phyloP scores from a whole-genome alignment of 2,888 invertebrate species.

The Caenorhabditis wallacei region DNA sequence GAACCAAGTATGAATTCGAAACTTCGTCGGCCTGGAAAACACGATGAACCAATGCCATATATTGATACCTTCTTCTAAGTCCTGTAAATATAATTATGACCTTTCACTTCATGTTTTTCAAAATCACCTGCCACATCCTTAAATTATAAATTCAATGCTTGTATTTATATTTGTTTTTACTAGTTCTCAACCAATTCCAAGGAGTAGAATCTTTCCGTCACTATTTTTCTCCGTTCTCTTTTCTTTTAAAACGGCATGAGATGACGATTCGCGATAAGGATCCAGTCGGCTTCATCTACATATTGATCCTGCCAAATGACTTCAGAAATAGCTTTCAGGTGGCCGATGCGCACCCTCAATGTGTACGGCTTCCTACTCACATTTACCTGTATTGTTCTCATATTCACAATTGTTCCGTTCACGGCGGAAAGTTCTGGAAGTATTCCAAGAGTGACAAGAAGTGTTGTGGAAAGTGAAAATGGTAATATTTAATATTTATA shows the following conservation, averaged over 20 bases:
- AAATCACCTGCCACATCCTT: neutral
- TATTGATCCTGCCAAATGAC: constrained; percentile 17
- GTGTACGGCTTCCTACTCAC: constrained; percentile 51
- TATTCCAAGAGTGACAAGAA: constrained; percentile 12
- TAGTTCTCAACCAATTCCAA: neutral
- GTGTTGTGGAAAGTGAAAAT: constrained; percentile 19
- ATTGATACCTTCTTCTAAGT: constrained; percentile 53
- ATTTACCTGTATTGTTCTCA: constrained; percentile 25
- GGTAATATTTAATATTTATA: neutral
- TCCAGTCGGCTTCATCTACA: constrained; percentile 19
- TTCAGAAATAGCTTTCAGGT: constrained; percentile 30
- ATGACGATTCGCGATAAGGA: constrained; percentile 40
- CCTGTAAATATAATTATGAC: neutral
- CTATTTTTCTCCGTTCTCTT: constrained; percentile 36
- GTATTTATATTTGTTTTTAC: constrained; percentile 2
- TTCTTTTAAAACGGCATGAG: constrained; percentile 14
- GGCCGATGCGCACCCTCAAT: constrained; percentile 48
- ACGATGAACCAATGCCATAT: constrained; percentile 67
- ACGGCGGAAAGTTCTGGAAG: constrained; percentile 11
- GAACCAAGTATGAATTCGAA: constrained; percentile 59
- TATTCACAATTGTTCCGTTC: constrained; percentile 34
- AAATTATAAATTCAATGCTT: constrained; percentile 1
- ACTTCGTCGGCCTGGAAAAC: constrained; percentile 69
- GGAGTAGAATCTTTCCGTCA: constrained; percentile 24
- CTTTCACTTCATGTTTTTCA: neutral